Evolutionary conservation across 2,888 invertebrate species (phyloP), one percentile per base, ranked within the genome.

Genomic region (Parnassius orleans): DNA sequence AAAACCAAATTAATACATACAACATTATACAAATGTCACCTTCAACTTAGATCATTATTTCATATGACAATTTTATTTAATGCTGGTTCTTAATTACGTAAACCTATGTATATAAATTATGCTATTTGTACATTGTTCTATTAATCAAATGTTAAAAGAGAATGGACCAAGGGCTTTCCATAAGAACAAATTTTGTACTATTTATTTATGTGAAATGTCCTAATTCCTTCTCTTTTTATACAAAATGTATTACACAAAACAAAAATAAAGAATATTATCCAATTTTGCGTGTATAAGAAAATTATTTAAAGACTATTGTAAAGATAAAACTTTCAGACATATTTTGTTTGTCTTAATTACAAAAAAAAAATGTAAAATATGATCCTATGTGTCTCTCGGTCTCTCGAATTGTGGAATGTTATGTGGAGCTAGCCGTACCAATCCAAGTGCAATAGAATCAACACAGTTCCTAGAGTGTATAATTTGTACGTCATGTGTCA

Each of bases 401-500:
- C 61, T 60, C 53, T 54, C 50, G 54, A 51, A 55, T 54, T 44
- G 57, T 57, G 19, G 19, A 53, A 53, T 44, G 24, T 44, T 48
- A 41, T 15, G 56, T 56, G 42, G 51, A 46, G 47, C 41, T 15
- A n/a, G 14, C 9, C n/a, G 61, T 43, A 43, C 46, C 47, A 41
- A 41, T 57, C 41, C 14, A 50, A 59, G 63, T 63, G 63, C 63
- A 63, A 63, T 63, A 63, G 42, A 59, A 52, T 19, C 59, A 56
- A 63, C 59, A 63, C 47, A 63, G 63, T 63, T 63, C 63, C 63
- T 63, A 63, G 55, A 43, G 9, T 47, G 47, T 57, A 52, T 51
- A 44, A 46, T 48, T 11, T 47, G n/a, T 47, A 14, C 41, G 43
- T 14, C 24, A 12, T 33, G 53, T 53, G 53, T n/a, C 11, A 41